Evolutionary conservation across 2,113 vertebrate genomes (phyloP).

Genomic region (Aldabrachelys gigantea): DNA sequence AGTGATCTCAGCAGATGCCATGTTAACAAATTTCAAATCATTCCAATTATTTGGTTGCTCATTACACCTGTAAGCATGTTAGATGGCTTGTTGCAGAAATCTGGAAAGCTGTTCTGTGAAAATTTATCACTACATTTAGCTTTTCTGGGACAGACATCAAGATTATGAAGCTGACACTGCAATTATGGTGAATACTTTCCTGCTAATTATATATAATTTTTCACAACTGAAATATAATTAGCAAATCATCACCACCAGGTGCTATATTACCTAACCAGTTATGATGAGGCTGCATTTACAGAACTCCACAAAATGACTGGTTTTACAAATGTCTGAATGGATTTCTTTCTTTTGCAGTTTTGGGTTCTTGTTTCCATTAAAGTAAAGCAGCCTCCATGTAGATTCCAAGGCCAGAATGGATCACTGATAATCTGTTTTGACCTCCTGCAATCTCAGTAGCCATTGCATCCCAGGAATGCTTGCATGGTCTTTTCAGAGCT

Average conservation of each 20-base stretch:
- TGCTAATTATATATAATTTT: conserved; percentile 60
- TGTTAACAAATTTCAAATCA: conserved; percentile 36
- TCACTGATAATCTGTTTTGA: background rate
- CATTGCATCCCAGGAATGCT: background rate
- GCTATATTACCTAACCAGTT: conserved; percentile 10
- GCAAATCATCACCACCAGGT: conserved; percentile 46
- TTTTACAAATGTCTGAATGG: background rate
- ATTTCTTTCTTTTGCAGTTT: background rate
- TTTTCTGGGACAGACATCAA: conserved; percentile 44
- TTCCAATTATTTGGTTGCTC: conserved; percentile 39
- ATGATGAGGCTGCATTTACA: background rate
- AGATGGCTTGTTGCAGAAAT: conserved; percentile 11
- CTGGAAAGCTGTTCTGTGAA: conserved; percentile 30
- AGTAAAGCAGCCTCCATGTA: background rate
- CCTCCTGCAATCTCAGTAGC: background rate
- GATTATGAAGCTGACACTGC: conserved; percentile 31
- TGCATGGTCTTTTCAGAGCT: background rate
- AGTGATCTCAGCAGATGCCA: conserved; percentile 22
- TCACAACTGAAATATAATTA: conserved; percentile 59
- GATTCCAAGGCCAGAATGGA: background rate
- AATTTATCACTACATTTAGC: conserved; percentile 42
- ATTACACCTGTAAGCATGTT: conserved; percentile 39
- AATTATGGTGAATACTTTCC: conserved; percentile 26
- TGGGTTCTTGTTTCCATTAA: background rate
- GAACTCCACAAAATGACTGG: background rate